Evolutionary conservation across 2,113 vertebrate genomes (phyloP).

Genomic region (Calidris pugnax): DNA sequence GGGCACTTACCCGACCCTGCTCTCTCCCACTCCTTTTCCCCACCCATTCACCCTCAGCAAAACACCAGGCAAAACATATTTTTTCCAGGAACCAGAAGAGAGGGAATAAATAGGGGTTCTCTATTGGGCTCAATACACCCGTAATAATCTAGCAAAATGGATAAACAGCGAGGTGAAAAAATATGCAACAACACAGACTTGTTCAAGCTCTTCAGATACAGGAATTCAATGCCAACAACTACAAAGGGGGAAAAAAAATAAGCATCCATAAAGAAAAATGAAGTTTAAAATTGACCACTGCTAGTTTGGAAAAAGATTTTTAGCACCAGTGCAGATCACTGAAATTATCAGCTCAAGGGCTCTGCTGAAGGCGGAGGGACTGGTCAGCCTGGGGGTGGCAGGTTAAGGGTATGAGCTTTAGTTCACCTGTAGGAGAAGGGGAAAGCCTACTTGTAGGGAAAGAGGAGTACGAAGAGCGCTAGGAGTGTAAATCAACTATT

Average conservation of each 20-base stretch:
- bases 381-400: neutral
- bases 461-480: neutral
- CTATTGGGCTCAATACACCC: neutral
- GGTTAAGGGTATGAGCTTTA: fast-evolving
- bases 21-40: neutral
- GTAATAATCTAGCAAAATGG: neutral
- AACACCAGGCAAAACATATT: neutral
- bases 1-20: neutral
- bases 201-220: neutral
- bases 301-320: neutral
- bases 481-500: neutral
- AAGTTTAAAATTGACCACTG: neutral
- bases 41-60: neutral
- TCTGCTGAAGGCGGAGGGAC: neutral
- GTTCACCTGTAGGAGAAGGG: neutral
- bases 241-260: neutral
- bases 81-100: neutral
- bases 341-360: neutral
- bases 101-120: neutral
- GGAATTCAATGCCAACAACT: neutral
- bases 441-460: neutral
- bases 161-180: neutral
- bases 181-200: neutral
- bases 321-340: neutral
- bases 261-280: neutral